Conservation (phyloP, 2,888 invertebrate species). For the Escarpia spicata region DNA sequence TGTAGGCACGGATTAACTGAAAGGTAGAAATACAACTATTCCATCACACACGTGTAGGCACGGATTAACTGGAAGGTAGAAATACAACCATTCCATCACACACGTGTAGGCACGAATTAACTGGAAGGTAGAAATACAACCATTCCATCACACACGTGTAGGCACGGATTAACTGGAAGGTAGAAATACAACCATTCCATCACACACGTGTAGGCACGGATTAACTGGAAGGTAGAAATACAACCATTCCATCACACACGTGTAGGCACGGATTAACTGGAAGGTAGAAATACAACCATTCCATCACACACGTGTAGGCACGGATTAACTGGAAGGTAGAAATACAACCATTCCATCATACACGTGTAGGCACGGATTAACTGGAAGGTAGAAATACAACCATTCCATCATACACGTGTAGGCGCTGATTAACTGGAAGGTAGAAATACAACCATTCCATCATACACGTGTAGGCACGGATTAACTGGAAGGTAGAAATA, state of each 20-base stretch:
- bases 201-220: conserved; percentile 35
- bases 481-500: too few relatives aligned
- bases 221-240: conserved; percentile 29
- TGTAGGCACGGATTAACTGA: too few relatives aligned
- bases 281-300: neutral
- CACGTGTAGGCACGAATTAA: conserved; percentile 34
- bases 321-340: too few relatives aligned
- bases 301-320: neutral
- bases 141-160: neutral
- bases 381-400: conserved; percentile 27
- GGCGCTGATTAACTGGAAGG: conserved; percentile 32
- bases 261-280: conserved; percentile 36
- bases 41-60: conserved; percentile 37
- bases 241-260: conserved; percentile 1
- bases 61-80: conserved; percentile 31
- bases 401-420: conserved; percentile 26
- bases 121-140: conserved; percentile 22
- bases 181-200: conserved; percentile 26
- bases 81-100: neutral
- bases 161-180: too few relatives aligned
- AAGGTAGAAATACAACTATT: neutral
- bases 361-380: conserved; percentile 34
- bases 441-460: neutral
- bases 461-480: neutral
- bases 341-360: conserved; percentile 31